Evolutionary conservation across 2,113 vertebrate species (phyloP), one percentile per base, ranked within the genome.

Genomic region (Pyxicephalus adspersus): DNA sequence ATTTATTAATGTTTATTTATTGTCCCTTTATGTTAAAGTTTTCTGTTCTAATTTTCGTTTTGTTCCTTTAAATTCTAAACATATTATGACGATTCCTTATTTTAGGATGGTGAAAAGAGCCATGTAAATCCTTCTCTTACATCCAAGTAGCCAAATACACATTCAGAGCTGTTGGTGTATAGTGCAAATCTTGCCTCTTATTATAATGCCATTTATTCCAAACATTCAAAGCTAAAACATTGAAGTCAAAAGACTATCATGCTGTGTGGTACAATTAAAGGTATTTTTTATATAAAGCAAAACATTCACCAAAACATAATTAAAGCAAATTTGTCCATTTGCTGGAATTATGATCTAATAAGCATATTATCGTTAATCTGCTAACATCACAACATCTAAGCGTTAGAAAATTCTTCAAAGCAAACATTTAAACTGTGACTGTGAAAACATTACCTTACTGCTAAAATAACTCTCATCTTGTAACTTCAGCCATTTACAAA

Each of bases 291-390:
- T 55, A 29, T 38, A 38, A 68, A 60, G 58, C 31, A 68, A 28
- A 68, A 50, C 3, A 70, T 57, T 50, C 54, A 45, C 20, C 26
- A 60, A 68, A 54, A 70, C 31, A 68, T 68, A 58, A 79, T 79
- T 79, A 57, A 78, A 34, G 13, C 9, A 19, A 57, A 78, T 38
- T 57, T 52, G 76, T 50, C 77, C 25, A 55, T 79, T 68, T 79
- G 22, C 65, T 68, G 3, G 25, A 70, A 58, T 55, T 79, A 57
- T 31, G 50, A 58, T 23, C 52, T 79, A 79, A 79, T 60, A 68
- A 67, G 77, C 64, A 54, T 9, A 79, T 79, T 79, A 67, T 70
- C 64, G 26, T 17, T 79, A 79, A 72, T 60, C 58, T 57, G 64
- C 51, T 67, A 68, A 68, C 34, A 79, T 68, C 29, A 50, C 54